Percentiles rank a stretch among this genome's conserved stretches.
phyloP scores from a whole-genome alignment of 2,797 vertebrate genomes.

The Takifugu ocellatus region DNA sequence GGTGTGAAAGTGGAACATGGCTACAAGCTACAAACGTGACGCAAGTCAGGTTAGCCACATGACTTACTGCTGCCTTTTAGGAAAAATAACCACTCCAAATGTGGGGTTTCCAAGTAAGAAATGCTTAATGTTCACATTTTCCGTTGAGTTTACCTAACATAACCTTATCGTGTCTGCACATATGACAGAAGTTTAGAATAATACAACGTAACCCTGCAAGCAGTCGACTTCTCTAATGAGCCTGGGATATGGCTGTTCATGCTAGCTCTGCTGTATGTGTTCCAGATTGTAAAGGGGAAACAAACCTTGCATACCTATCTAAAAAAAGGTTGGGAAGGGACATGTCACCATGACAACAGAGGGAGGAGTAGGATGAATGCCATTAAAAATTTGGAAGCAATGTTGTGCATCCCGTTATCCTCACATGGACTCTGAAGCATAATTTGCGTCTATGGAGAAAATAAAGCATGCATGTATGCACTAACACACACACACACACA shows the following conservation, averaged over 20 bases:
- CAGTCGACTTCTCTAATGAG: conserved; percentile 8
- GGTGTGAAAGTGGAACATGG: conserved; percentile 63
- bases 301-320: conserved; percentile 65
- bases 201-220: not conserved
- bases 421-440: conserved; percentile 15
- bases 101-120: conserved; percentile 1
- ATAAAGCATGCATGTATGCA: conserved; percentile 3
- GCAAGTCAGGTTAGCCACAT: conserved; percentile 48
- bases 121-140: conserved; percentile 23
- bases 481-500: too few species aligned
- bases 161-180: conserved; percentile 27
- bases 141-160: conserved; percentile 3
- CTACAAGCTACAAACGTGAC: conserved; percentile 68
- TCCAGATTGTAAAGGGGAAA: conserved; percentile 60
- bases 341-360: conserved; percentile 76
- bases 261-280: conserved; percentile 52
- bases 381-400: conserved; percentile 60
- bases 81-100: too few species aligned
- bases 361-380: conserved; percentile 62
- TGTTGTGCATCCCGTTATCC: conserved; percentile 50
- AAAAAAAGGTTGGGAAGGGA: conserved; percentile 72
- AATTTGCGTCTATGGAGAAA: conserved; percentile 19
- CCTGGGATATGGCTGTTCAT: conserved; percentile 26
- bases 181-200: too few species aligned
- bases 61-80: conserved; percentile 28